Evolutionary conservation across 1,140 invertebrate genomes (phyloP).

Genomic region (Fopius arisanus): DNA sequence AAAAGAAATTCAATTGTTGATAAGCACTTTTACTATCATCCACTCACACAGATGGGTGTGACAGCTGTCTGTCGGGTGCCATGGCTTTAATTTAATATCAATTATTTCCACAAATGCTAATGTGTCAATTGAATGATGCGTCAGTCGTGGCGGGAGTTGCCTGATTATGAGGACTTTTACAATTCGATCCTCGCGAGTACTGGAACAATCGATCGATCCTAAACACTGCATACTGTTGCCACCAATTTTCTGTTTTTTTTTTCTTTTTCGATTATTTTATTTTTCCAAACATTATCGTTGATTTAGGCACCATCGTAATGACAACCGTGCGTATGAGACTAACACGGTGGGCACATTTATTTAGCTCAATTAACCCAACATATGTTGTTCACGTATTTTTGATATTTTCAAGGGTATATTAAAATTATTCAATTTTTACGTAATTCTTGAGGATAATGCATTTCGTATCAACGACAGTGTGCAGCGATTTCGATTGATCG

Average conservation of each 20-base stretch:
- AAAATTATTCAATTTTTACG: slow-evolving; percentile 5
- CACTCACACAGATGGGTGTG: slow-evolving; percentile 33
- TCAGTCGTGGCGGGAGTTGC: slow-evolving; percentile 34
- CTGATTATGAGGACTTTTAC: background rate
- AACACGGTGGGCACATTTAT: slow-evolving; percentile 27
- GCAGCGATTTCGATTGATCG: slow-evolving; percentile 40
- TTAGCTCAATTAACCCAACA: slow-evolving; percentile 9
- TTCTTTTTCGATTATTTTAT: background rate
- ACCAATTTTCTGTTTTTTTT: too few relatives aligned
- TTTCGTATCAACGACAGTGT: slow-evolving; percentile 33
- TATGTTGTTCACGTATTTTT: slow-evolving; percentile 3
- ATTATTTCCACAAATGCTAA: slow-evolving; percentile 4
- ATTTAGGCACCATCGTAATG: slow-evolving; percentile 25
- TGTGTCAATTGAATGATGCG: background rate
- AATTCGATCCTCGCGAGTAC: slow-evolving; percentile 17
- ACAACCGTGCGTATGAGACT: slow-evolving; percentile 18
- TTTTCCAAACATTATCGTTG: background rate
- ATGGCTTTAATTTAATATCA: slow-evolving; percentile 11
- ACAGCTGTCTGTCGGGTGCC: background rate
- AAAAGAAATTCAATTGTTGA: slow-evolving; percentile 8
- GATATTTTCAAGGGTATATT: background rate
- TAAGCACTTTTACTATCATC: slow-evolving; percentile 15
- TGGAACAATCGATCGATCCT: slow-evolving; percentile 40
- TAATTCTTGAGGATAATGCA: slow-evolving; percentile 14
- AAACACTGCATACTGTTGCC: slow-evolving; percentile 41